phyloP scores from a whole-genome alignment of 2,888 invertebrate species.

The Caenorhabditis afra region DNA sequence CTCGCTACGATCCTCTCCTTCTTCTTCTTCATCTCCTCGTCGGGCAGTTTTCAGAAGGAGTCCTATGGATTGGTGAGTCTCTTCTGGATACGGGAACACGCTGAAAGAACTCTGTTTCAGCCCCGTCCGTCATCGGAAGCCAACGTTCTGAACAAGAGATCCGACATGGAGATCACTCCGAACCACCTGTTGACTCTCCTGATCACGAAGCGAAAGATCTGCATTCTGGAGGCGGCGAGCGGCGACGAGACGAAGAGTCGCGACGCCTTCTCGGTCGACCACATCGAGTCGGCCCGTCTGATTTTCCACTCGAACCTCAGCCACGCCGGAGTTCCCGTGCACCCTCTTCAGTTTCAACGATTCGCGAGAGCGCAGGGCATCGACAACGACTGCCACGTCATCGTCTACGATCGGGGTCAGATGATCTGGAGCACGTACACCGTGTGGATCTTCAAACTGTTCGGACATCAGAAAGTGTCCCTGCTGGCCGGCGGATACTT shows the following conservation, averaged over 20 bases:
- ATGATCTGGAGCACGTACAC: conserved; percentile 78
- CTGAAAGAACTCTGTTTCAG: conserved; percentile 24
- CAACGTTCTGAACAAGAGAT: conserved; percentile 25
- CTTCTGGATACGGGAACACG: neutral
- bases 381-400: conserved; percentile 77
- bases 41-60: conserved; percentile 47
- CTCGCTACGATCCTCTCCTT: conserved; percentile 54
- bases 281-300: conserved; percentile 75
- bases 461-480: conserved; percentile 75
- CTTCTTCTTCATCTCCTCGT: conserved; percentile 42
- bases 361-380: conserved; percentile 76
- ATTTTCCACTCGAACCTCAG: conserved; percentile 76
- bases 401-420: conserved; percentile 77
- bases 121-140: conserved; percentile 40
- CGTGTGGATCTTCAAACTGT: conserved; percentile 77
- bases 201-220: conserved; percentile 75
- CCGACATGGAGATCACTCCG: conserved; percentile 70
- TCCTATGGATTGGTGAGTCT: conserved; percentile 54
- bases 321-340: conserved; percentile 79
- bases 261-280: conserved; percentile 65
- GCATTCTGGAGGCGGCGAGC: conserved; percentile 74
- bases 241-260: conserved; percentile 66
- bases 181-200: conserved; percentile 74
- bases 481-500: conserved; percentile 75
- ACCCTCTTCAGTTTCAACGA: conserved; percentile 75